These are phyloP conservation scores for Podiceps cristatus DNA, from an alignment of 2,113 vertebrate genomes.

Conservation along the genomic window DNA sequence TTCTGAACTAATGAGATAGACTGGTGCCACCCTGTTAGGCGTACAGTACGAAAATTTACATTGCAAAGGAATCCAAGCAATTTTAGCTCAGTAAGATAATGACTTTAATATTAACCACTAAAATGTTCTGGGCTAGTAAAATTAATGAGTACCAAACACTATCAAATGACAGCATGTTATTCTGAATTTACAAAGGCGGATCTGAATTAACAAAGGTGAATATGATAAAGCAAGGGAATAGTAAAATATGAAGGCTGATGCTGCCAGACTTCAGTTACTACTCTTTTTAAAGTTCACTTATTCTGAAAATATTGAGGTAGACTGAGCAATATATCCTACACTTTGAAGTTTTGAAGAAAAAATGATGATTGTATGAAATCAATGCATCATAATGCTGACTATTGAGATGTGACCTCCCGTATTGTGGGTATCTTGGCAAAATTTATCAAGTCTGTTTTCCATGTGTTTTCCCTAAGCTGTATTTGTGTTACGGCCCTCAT, in stretches of 20 bases:
- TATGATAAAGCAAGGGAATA: neutral
- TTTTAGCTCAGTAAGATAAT: neutral
- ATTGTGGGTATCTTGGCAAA: neutral
- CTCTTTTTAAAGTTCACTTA: neutral
- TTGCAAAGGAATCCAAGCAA: neutral
- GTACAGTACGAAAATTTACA: neutral
- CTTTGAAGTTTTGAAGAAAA: neutral
- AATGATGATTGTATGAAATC: neutral
- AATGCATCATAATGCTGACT: neutral
- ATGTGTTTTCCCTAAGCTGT: neutral
- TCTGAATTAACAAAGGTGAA: neutral
- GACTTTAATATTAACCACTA: neutral
- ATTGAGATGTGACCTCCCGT: neutral
- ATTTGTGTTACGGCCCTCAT: neutral
- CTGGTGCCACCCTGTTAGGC: neutral
- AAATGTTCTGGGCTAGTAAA: neutral
- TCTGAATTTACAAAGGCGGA: neutral
- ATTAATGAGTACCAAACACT: neutral
- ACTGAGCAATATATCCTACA: neutral
- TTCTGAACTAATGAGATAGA: neutral
- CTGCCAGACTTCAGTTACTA: neutral
- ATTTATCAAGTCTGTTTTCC: neutral
- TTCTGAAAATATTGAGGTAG: neutral
- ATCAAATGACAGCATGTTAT: neutral
- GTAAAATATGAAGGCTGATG: neutral